Conservation (phyloP, 2,797 vertebrate genomes). For the Acridotheres tristis region DNA sequence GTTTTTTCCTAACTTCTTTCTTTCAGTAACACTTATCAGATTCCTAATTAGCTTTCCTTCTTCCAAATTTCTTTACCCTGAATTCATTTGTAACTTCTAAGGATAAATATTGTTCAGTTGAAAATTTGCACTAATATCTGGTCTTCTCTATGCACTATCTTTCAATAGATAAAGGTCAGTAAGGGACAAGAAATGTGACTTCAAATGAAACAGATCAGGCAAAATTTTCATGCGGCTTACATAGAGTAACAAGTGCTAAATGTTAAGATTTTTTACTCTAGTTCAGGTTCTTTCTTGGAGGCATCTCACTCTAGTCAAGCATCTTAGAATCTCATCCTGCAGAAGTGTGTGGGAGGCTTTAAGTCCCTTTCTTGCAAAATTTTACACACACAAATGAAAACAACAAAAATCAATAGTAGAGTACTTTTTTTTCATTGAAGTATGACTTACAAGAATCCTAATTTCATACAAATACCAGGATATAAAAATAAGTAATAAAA, state of each 20-base stretch:
- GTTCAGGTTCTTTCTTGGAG: not conserved
- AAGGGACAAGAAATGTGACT: not conserved
- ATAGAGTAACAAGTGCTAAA: not conserved
- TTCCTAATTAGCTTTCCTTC: not conserved
- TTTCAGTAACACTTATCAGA: not conserved
- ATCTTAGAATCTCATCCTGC: not conserved
- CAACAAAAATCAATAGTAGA: not conserved
- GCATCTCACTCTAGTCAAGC: not conserved
- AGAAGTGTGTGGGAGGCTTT: not conserved
- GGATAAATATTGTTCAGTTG: not conserved
- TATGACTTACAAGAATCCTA: not conserved
- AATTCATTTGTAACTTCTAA: not conserved
- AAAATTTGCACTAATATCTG: not conserved
- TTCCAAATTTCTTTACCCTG: not conserved
- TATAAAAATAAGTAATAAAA: not conserved
- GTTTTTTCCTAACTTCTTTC: not conserved
- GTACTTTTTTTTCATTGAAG: not conserved
- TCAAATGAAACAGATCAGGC: not conserved
- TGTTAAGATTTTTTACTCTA: not conserved
- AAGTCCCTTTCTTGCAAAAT: not conserved
- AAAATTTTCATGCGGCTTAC: not conserved
- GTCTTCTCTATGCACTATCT: not conserved
- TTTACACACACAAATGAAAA: not conserved
- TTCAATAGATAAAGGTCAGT: not conserved
- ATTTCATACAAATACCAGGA: not conserved